phyloP scores from a whole-genome alignment of 2,113 vertebrate species.

The Rhinopomastus cyanomelas region DNA sequence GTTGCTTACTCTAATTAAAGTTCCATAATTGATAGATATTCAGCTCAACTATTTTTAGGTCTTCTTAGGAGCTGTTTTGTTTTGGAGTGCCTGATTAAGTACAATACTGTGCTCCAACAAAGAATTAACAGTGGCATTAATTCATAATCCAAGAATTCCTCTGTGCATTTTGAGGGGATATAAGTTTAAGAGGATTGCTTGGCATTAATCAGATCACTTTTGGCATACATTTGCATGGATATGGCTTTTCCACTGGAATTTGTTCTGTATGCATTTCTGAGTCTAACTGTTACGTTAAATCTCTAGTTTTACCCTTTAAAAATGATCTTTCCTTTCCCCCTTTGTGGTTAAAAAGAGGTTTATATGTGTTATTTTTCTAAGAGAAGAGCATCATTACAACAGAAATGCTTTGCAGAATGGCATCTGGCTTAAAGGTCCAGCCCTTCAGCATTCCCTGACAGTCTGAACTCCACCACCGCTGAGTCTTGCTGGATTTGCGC shows the following conservation, averaged over 20 bases:
- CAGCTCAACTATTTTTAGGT: conserved; percentile 42
- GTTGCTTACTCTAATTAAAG: conserved; percentile 42
- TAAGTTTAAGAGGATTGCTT: conserved; percentile 66
- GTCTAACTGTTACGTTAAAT: background rate
- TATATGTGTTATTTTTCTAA: background rate
- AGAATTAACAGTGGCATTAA: conserved; percentile 42
- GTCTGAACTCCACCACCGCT: background rate
- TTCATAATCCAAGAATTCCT: conserved; percentile 64
- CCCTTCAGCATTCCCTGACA: background rate
- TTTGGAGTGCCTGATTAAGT: conserved; percentile 40
- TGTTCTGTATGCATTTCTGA: background rate
- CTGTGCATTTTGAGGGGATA: conserved; percentile 61
- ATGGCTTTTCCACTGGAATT: conserved; percentile 42
- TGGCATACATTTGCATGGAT: conserved; percentile 54
- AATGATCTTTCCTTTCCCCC: background rate
- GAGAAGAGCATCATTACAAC: background rate
- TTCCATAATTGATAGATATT: conserved; percentile 33
- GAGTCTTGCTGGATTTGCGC: background rate
- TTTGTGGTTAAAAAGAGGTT: background rate
- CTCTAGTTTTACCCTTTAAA: background rate
- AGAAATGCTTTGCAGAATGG: background rate
- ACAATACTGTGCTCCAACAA: conserved; percentile 36
- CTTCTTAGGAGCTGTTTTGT: conserved; percentile 14
- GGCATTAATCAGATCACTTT: conserved; percentile 63
- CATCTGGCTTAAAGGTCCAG: background rate